These are phyloP conservation scores for Ennomos fuscantarius DNA, from an alignment of 2,888 invertebrate species.

Conservation along the genomic window DNA sequence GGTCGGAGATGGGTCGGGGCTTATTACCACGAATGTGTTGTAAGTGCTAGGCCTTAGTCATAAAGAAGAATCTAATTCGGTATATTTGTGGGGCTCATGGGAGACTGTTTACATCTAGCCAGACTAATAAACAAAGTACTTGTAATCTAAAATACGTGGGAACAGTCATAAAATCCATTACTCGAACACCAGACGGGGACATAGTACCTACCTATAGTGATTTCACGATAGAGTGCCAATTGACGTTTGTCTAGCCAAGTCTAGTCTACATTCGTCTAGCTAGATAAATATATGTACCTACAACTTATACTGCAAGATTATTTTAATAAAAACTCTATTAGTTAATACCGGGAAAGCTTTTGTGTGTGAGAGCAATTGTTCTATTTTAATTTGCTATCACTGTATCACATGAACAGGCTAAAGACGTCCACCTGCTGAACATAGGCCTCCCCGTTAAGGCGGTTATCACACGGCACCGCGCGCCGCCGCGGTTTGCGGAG, in stretches of 20 bases:
- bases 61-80: slow-evolving; percentile 7
- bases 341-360: no score
- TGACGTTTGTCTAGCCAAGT: slow-evolving; percentile 6
- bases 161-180: slow-evolving; percentile 24
- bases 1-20: no score
- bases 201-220: slow-evolving; percentile 10
- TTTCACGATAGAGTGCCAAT: slow-evolving; percentile 20
- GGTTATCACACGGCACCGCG: no score
- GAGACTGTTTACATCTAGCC: slow-evolving; percentile 16
- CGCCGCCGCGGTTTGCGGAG: no score
- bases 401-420: no score
- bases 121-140: slow-evolving; percentile 17
- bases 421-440: no score
- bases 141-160: slow-evolving; percentile 20
- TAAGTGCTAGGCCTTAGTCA: background rate
- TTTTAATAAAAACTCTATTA: no score
- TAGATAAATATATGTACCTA: background rate
- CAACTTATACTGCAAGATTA: no score
- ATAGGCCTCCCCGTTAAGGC: no score
- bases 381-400: no score
- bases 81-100: slow-evolving; percentile 9
- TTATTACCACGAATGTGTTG: no score
- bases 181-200: slow-evolving; percentile 9
- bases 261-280: slow-evolving; percentile 3
- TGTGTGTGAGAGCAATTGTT: no score